Evolutionary conservation across 2,113 vertebrate genomes (phyloP), one percentile per base, ranked within the genome.

Genomic region (Saguinus imperator): DNA sequence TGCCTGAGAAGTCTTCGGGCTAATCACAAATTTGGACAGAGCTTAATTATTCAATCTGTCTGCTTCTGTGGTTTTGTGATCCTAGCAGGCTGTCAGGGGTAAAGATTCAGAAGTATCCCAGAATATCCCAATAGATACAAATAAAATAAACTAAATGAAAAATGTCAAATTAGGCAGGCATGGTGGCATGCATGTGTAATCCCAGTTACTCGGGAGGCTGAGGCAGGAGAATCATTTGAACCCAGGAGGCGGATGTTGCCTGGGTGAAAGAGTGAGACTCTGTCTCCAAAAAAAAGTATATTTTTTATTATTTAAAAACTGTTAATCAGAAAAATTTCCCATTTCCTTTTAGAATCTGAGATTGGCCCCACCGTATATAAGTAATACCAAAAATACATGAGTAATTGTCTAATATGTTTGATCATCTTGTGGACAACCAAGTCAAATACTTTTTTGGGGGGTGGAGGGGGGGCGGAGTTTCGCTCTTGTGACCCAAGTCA

Each of bases 1-100:
- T 94, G 75, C 17, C 58, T 68, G 55, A 94, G 72, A 91, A 91
- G 37, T 92, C 89, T 96, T 89, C 61, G 23, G 48, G 55, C 21
- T 75, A 94, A 70, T 93, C 83, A 94, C 40, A 96, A 82, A 94
- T 77, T 93, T 40, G 23, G n/a, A 89, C 40, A 89, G 85, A 83
- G 55, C 32, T 68, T 25, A 93, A 83, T 91, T 85, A 96, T 80
- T 81, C 87, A 97, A 50, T 45, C 70, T 87, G 29, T 73, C n/a
- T 80, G 73, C 48, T 7, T 61, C 82, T 52, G 76, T 75, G 73
- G 35, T 72, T 95, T 70, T 95, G 83, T 89, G 80, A 91, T 4
- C 61, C 82, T 64, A 82, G 23, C 29, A 87, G 81, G 17, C 13
- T 88, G 72, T 82, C 86, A 85, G 6, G 32, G 11, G 57, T 93